Conservation (phyloP, 2,888 invertebrate genomes). For the Lamellibrachia columna region DNA sequence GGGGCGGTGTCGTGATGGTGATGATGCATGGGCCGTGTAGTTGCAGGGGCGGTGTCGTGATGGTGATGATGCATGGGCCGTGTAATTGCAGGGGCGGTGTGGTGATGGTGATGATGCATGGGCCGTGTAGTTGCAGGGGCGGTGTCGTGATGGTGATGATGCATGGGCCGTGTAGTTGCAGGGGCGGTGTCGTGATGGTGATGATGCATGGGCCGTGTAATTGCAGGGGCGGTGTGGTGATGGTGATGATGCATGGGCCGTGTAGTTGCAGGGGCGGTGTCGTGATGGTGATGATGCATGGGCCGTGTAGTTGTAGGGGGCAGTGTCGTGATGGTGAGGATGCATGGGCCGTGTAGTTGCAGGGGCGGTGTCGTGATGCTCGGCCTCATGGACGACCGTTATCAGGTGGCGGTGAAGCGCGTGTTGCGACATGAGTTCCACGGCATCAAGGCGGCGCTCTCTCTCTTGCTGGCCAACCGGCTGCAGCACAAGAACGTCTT, state of each 20-base stretch:
- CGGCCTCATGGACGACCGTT: conserved; percentile 16
- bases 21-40: not conserved
- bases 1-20: no score
- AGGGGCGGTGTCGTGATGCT: conserved; percentile 11
- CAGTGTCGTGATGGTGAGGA: no score
- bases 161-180: no score
- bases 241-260: not conserved
- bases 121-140: no score
- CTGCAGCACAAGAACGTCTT: conserved; percentile 6
- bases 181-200: no score
- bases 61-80: not conserved
- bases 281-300: no score
- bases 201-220: no score
- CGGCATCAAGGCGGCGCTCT: conserved; percentile 6
- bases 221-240: not conserved
- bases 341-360: not conserved
- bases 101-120: no score
- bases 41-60: not conserved
- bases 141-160: no score
- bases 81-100: not conserved
- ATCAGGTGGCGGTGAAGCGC: not conserved
- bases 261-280: not conserved
- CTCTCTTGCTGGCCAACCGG: not conserved
- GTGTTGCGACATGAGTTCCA: conserved; percentile 2
- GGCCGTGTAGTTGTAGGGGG: no score